Conservation (phyloP, 2,113 vertebrate genomes). For the Passerina amoena region DNA sequence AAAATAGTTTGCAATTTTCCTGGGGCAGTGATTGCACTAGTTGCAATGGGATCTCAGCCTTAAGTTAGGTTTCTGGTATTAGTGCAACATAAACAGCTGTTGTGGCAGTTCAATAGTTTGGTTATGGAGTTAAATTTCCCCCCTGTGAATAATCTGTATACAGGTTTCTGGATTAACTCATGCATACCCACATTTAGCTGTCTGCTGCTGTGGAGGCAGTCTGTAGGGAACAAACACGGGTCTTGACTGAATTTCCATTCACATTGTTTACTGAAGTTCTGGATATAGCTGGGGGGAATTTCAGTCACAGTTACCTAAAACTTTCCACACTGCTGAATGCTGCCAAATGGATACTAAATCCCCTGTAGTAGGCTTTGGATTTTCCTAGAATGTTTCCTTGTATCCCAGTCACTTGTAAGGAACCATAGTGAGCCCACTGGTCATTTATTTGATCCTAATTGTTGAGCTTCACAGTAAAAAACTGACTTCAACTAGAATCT, state of each 20-base stretch:
- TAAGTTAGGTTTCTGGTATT: slow-evolving; percentile 19
- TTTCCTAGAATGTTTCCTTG: not conserved
- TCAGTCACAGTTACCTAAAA: not conserved
- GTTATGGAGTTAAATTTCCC: slow-evolving; percentile 2
- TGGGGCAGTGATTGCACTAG: not conserved
- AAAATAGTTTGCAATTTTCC: not conserved
- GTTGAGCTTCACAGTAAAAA: not conserved
- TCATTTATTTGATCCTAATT: not conserved
- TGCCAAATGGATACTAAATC: not conserved
- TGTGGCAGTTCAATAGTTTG: slow-evolving; percentile 11
- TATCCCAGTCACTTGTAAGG: not conserved
- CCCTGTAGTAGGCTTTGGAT: not conserved
- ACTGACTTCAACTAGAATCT: not conserved
- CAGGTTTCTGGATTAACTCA: slow-evolving; percentile 21
- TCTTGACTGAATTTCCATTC: not conserved
- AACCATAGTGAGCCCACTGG: not conserved
- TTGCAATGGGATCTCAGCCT: not conserved
- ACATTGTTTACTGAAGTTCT: not conserved
- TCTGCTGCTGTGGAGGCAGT: not conserved
- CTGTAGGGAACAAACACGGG: not conserved
- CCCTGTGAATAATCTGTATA: slow-evolving; percentile 13
- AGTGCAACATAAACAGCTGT: slow-evolving; percentile 29
- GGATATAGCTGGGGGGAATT: not conserved
- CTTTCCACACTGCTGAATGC: not conserved
- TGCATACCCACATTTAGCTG: slow-evolving; percentile 20